Percentiles rank a stretch among this genome's conserved stretches.
phyloP scores from a whole-genome alignment of 2,797 vertebrate genomes.

The Podarcis lilfordi region DNA sequence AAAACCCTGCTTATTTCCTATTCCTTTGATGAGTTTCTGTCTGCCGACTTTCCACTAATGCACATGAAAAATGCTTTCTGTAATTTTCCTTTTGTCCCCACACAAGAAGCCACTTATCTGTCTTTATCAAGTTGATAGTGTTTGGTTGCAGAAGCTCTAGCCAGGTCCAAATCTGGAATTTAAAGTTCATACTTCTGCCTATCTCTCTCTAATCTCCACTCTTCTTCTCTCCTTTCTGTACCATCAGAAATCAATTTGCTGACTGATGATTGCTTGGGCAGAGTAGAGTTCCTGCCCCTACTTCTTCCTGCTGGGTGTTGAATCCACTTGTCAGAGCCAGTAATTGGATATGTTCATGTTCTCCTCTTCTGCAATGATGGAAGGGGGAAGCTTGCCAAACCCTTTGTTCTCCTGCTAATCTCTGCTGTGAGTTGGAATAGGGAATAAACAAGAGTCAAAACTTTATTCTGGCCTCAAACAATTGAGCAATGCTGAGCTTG shows the following conservation, averaged over 20 bases:
- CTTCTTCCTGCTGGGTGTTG: not conserved
- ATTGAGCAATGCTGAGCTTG: not conserved
- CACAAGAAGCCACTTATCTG: not conserved
- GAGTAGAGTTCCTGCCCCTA: not conserved
- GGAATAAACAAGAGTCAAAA: not conserved
- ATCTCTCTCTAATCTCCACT: conserved; percentile 3
- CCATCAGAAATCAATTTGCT: conserved; percentile 4
- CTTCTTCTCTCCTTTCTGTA: not conserved
- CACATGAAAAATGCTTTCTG: not conserved
- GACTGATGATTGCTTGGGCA: conserved; percentile 13
- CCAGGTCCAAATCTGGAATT: conserved; percentile 29
- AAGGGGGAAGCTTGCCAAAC: conserved; percentile 13
- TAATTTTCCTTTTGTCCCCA: conserved; percentile 30
- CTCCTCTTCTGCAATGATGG: not conserved
- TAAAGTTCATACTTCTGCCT: conserved; percentile 12
- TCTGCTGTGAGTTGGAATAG: not conserved
- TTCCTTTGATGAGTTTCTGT: not conserved
- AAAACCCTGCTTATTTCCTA: not conserved
- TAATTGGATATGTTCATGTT: conserved; percentile 3
- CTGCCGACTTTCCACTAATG: not conserved
- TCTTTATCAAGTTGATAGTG: not conserved
- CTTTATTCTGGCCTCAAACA: not conserved
- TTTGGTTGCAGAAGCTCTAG: conserved; percentile 20
- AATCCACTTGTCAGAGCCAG: conserved; percentile 18
- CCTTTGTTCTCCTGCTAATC: not conserved